Percentiles rank a stretch among this genome's conserved stretches.
Conservation (phyloP, 2,888 invertebrate species). For the Thumatha senex region DNA sequence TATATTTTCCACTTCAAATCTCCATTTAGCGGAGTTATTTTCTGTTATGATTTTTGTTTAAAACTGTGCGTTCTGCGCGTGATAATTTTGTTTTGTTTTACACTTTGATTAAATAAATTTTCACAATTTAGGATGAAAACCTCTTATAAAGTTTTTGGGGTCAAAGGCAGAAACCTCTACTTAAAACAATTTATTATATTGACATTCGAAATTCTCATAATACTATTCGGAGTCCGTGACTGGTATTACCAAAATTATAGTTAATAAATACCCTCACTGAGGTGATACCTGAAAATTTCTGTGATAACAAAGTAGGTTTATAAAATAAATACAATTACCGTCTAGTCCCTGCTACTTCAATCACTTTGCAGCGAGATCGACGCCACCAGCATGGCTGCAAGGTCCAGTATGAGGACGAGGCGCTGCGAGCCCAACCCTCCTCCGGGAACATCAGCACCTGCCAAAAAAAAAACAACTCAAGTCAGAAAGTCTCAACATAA, state of each 20-base stretch:
- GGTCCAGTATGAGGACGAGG: conserved; percentile 93
- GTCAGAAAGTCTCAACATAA: neutral
- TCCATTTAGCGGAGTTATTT: conserved; percentile 34
- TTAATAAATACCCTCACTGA: no score
- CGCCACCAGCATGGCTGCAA: conserved; percentile 95
- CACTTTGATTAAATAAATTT: neutral
- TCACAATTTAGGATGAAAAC: no score
- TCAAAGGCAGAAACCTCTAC: no score
- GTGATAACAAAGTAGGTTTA: no score
- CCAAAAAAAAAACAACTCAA: conserved; percentile 24
- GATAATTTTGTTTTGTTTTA: neutral
- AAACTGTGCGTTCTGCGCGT: neutral
- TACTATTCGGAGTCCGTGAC: no score
- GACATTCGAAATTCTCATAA: no score
- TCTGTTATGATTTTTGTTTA: conserved; percentile 12
- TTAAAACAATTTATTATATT: no score
- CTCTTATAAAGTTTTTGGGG: no score
- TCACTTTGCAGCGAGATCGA: conserved; percentile 91
- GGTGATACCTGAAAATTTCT: no score
- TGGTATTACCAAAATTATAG: no score
- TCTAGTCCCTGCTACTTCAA: conserved; percentile 91
- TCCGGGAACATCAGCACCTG: conserved; percentile 93
- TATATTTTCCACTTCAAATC: conserved; percentile 46
- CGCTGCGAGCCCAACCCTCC: conserved; percentile 94
- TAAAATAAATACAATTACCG: conserved; percentile 71